Conservation (phyloP, 2,113 vertebrate species). For the Dendropsophus ebraccatus region DNA sequence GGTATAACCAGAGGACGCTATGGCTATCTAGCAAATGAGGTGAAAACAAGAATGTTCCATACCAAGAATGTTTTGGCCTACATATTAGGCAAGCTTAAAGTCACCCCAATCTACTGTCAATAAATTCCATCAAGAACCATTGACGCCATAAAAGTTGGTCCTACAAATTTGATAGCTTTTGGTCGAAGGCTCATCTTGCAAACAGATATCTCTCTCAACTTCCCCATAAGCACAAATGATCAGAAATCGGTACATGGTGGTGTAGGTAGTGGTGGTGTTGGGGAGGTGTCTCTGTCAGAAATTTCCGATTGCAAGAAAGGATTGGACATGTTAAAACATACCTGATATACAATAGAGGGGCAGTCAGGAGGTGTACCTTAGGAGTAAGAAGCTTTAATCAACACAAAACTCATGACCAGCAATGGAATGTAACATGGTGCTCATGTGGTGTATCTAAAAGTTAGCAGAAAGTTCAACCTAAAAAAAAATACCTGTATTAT, state of each 20-base stretch:
- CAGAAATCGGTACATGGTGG: rapidly evolving
- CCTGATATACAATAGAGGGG: background rate
- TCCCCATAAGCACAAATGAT: background rate
- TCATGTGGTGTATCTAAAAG: background rate
- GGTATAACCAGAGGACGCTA: background rate
- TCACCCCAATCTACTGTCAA: background rate
- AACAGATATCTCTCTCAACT: background rate
- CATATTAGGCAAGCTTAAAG: background rate
- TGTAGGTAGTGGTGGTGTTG: too few species aligned
- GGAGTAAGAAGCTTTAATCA: background rate
- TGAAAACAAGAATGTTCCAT: background rate
- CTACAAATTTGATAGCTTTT: background rate
- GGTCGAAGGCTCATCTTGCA: background rate
- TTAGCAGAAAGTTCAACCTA: background rate
- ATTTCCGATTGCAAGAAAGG: background rate
- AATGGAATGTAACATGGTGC: background rate
- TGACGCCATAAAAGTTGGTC: too few species aligned
- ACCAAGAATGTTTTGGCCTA: background rate
- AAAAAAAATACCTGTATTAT: background rate
- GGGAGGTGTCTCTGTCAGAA: too few species aligned
- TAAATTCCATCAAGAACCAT: background rate
- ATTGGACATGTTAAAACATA: background rate
- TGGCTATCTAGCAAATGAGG: background rate
- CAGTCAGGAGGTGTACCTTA: background rate
- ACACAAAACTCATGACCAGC: background rate